These are phyloP conservation scores for Arenicola marina DNA, from an alignment of 2,888 invertebrate genomes.

Conservation along the genomic window DNA sequence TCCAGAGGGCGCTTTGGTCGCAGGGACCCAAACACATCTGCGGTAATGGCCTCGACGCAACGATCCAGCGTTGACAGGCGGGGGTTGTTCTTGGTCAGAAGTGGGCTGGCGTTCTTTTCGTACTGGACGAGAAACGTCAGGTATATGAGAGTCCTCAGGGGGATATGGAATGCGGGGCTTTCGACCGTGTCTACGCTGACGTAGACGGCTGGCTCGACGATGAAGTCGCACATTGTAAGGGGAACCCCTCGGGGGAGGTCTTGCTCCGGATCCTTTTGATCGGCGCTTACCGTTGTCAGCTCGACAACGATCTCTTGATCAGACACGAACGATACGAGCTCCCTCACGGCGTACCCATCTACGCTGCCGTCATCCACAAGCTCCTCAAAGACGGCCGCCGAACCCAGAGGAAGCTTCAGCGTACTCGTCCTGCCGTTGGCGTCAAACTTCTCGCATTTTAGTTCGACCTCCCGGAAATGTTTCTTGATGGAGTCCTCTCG, in stretches of 20 bases:
- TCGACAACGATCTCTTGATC: slow-evolving; percentile 29
- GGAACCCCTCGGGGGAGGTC: slow-evolving; percentile 26
- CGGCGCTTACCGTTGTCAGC: slow-evolving; percentile 18
- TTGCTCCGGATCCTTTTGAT: slow-evolving; percentile 20
- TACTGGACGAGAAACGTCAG: slow-evolving; percentile 26
- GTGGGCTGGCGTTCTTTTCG: slow-evolving; percentile 28
- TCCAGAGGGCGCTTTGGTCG: slow-evolving; percentile 5
- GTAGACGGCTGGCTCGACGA: slow-evolving; percentile 34
- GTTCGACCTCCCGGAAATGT: not conserved
- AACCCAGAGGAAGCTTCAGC: slow-evolving; percentile 21
- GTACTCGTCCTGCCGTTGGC: slow-evolving; percentile 14
- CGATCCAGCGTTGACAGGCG: slow-evolving; percentile 35
- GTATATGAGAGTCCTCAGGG: slow-evolving; percentile 30
- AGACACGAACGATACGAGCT: slow-evolving; percentile 25
- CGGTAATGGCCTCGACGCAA: slow-evolving; percentile 31
- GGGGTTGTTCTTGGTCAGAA: slow-evolving; percentile 29
- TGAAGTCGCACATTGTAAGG: slow-evolving; percentile 26
- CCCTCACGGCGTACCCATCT: slow-evolving; percentile 20
- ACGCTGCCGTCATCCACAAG: slow-evolving; percentile 19
- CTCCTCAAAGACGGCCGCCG: slow-evolving; percentile 30
- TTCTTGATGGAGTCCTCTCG: slow-evolving; percentile 9
- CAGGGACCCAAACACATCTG: slow-evolving; percentile 26
- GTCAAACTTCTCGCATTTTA: slow-evolving; percentile 25
- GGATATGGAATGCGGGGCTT: slow-evolving; percentile 36
- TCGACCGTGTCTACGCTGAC: slow-evolving; percentile 28